Evolutionary conservation across 2,797 vertebrate genomes (phyloP).

Genomic region (Fistularia commersonii): DNA sequence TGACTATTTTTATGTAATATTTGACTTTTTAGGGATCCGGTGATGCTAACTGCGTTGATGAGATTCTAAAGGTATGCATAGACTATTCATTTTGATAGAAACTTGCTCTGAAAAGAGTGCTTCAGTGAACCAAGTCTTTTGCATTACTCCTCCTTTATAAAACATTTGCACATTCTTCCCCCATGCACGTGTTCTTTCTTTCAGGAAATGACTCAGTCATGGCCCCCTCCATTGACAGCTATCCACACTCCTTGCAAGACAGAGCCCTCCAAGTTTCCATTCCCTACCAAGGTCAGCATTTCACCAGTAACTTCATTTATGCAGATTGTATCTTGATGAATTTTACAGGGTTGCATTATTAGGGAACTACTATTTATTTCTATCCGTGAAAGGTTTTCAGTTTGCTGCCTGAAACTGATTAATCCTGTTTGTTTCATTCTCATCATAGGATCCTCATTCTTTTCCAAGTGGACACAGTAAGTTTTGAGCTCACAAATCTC

Average conservation of each 20-base stretch:
- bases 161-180: constrained; percentile 24
- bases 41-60: constrained; percentile 95
- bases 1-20: constrained; percentile 3
- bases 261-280: constrained; percentile 98
- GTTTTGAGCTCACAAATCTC: constrained; percentile 50
- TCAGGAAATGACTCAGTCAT: constrained; percentile 99
- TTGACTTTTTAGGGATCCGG: constrained; percentile 83
- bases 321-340: constrained; percentile 8
- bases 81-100: background rate
- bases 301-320: constrained; percentile 10
- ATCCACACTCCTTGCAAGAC: constrained; percentile 99
- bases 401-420: background rate
- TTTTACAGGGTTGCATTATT: background rate
- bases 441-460: constrained; percentile 83
- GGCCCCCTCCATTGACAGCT: constrained; percentile 97
- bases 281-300: constrained; percentile 92
- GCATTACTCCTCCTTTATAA: constrained; percentile 17
- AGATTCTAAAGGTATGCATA: constrained; percentile 94
- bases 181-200: constrained; percentile 6
- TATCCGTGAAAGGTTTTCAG: background rate
- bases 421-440: constrained; percentile 2
- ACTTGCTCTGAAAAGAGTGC: background rate
- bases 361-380: background rate
- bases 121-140: constrained; percentile 1
- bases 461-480: constrained; percentile 91